A percentile compares a stretch with the other conserved stretches of the same genome.
Conservation (phyloP, 2,113 vertebrate genomes). For the Halichoeres trimaculatus region DNA sequence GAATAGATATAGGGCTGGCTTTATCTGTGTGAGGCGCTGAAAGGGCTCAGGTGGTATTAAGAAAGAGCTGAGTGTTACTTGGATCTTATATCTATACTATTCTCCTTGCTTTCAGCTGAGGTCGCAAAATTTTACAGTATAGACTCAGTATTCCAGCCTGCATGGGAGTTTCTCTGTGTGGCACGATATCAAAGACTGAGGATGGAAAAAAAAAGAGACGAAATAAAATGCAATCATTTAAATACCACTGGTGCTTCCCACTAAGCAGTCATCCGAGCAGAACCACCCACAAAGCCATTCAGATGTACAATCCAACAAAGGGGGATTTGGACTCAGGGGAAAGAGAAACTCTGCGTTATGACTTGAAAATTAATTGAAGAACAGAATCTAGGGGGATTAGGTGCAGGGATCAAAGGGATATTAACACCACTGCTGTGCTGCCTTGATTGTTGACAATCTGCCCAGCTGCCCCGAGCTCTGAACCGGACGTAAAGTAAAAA, state of each 20-base stretch:
- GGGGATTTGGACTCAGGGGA: constrained; percentile 72
- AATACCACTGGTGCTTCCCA: constrained; percentile 40
- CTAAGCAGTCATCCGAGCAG: constrained; percentile 51
- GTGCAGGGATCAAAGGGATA: constrained; percentile 78
- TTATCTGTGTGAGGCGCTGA: constrained; percentile 58
- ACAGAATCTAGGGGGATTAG: constrained; percentile 78
- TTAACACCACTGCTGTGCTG: constrained; percentile 67
- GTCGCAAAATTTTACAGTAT: constrained; percentile 45
- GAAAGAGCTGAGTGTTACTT: constrained; percentile 58
- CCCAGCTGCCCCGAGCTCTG: constrained; percentile 57
- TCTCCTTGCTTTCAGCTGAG: constrained; percentile 68
- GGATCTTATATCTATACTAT: constrained; percentile 59
- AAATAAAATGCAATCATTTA: constrained; percentile 62
- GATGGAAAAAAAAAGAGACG: background rate
- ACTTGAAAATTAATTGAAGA: constrained; percentile 78
- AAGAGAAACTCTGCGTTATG: constrained; percentile 71
- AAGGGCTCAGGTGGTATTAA: constrained; percentile 69
- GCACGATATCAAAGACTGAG: constrained; percentile 49
- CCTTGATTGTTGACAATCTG: constrained; percentile 65
- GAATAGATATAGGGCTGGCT: constrained; percentile 46
- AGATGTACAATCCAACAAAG: constrained; percentile 70
- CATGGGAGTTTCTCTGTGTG: constrained; percentile 18
- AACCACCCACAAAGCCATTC: constrained; percentile 66
- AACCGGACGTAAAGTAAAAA: constrained; percentile 15
- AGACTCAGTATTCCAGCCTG: constrained; percentile 48